A percentile compares a stretch with the other conserved stretches of the same genome.
These are phyloP conservation scores for Eutrigla gurnardus DNA, from an alignment of 2,797 vertebrate genomes.

Conservation along the genomic window DNA sequence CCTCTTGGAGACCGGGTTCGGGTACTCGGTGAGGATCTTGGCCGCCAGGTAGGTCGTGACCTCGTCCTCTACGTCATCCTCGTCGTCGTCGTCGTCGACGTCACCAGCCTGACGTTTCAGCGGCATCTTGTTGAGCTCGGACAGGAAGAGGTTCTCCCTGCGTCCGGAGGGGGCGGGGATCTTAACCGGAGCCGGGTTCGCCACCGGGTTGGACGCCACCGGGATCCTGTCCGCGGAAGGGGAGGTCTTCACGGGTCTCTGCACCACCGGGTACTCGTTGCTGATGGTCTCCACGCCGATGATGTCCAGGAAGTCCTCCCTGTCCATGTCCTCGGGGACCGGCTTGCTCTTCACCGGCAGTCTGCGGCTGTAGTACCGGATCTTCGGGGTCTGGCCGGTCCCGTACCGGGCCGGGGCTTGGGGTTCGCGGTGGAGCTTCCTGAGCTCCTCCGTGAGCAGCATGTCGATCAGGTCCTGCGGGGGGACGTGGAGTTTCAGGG, in stretches of 20 bases:
- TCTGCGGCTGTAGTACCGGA: conserved; percentile 87
- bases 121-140: conserved; percentile 86
- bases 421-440: conserved; percentile 88
- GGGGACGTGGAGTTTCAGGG: conserved; percentile 95
- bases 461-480: conserved; percentile 97
- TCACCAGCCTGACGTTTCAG: conserved; percentile 83
- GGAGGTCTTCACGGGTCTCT: conserved; percentile 86
- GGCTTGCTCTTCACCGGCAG: conserved; percentile 82
- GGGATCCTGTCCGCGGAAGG: conserved; percentile 69
- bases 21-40: conserved; percentile 93
- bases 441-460: conserved; percentile 91
- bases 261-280: conserved; percentile 89
- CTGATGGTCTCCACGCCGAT: conserved; percentile 90
- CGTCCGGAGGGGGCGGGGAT: conserved; percentile 86
- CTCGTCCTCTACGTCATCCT: conserved; percentile 90
- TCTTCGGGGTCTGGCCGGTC: conserved; percentile 82
- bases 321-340: conserved; percentile 89
- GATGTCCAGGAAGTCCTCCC: conserved; percentile 94
- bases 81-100: conserved; percentile 86
- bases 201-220: conserved; percentile 48
- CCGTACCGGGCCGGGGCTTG: conserved; percentile 81
- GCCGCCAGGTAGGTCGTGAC: conserved; percentile 92
- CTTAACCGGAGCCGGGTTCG: conserved; percentile 68
- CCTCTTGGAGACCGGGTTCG: conserved; percentile 87
- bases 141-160: conserved; percentile 82